Evolutionary conservation across 2,113 vertebrate species (phyloP).

Genomic region (Brachypodius melanocephalos): DNA sequence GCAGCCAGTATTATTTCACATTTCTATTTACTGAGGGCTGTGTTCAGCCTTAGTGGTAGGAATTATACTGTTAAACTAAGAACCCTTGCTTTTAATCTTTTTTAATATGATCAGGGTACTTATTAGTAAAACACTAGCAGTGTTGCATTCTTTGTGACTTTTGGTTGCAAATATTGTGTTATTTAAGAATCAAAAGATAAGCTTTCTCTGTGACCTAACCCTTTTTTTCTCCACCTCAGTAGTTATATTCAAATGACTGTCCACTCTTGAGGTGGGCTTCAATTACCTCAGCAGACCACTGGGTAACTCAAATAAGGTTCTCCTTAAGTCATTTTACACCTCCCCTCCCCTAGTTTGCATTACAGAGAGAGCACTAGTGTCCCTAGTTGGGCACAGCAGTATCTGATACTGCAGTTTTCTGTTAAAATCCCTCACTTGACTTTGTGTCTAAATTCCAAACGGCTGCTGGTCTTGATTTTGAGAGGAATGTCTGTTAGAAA

Average conservation of each 20-base stretch:
- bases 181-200: not conserved
- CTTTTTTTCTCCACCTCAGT: not conserved
- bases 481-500: not conserved
- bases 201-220: not conserved
- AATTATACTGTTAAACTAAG: not conserved
- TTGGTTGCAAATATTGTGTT: not conserved
- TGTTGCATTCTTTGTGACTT: not conserved
- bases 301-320: not conserved
- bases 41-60: not conserved
- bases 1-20: not conserved
- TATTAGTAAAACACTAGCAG: not conserved
- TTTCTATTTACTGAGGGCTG: not conserved
- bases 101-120: not conserved
- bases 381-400: not conserved
- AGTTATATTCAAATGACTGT: not conserved
- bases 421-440: not conserved
- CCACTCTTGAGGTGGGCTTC: not conserved
- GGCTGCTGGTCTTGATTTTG: not conserved
- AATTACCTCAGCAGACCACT: not conserved
- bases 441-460: not conserved
- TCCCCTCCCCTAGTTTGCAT: fast-evolving
- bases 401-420: not conserved
- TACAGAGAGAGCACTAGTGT: not conserved
- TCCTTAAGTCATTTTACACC: not conserved
- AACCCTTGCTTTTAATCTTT: not conserved